Conservation (phyloP, 2,113 vertebrate genomes). For the Tachycineta bicolor region DNA sequence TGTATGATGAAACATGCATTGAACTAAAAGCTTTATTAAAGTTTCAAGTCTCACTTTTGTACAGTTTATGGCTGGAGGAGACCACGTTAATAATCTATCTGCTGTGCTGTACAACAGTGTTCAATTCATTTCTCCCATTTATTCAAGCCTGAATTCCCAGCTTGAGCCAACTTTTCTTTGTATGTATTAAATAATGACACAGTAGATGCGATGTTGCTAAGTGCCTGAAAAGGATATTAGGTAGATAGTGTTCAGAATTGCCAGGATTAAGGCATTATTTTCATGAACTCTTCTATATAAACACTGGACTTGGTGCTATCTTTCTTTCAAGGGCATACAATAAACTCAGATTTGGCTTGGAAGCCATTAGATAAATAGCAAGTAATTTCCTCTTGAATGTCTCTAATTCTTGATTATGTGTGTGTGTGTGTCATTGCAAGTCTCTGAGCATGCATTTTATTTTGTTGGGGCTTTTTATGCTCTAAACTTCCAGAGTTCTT, state of each 20-base stretch:
- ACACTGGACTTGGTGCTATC: not conserved
- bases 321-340: slow-evolving; percentile 18
- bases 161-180: not conserved
- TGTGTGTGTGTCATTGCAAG: not conserved
- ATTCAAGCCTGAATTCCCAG: not conserved
- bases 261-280: slow-evolving; percentile 10
- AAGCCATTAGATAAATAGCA: not conserved
- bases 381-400: slow-evolving; percentile 41
- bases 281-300: not conserved
- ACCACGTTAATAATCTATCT: not conserved
- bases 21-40: not conserved
- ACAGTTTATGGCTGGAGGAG: not conserved
- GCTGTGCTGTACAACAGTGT: not conserved
- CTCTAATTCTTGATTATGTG: slow-evolving; percentile 18
- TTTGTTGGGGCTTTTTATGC: not conserved
- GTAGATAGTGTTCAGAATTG: not conserved
- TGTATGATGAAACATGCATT: not conserved
- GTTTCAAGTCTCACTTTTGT: not conserved
- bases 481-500: slow-evolving; percentile 24
- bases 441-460: slow-evolving; percentile 10
- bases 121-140: not conserved
- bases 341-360: slow-evolving; percentile 3
- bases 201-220: not conserved
- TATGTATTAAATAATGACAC: not conserved
- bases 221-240: not conserved